These are phyloP conservation scores for Eulemur macaco DNA, from an alignment of 2,113 vertebrate species.

Conservation along the genomic window DNA sequence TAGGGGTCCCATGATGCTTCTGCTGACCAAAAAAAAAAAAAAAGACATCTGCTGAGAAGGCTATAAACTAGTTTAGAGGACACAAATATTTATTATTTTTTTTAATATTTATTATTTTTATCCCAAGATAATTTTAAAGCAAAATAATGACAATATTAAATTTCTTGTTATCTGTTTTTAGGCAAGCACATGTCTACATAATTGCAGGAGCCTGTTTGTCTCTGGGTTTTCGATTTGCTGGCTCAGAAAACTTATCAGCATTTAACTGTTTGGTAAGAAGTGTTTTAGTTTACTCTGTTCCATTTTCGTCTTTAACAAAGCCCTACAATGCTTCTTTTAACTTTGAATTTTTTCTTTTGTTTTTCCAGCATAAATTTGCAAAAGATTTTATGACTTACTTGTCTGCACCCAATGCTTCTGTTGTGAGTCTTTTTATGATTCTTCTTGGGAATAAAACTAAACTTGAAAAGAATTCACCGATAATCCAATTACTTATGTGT, in stretches of 20 bases:
- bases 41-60: background rate
- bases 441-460: constrained; percentile 42
- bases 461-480: constrained; percentile 38
- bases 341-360: constrained; percentile 49
- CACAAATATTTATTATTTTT: background rate
- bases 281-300: background rate
- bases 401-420: constrained; percentile 90
- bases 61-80: background rate
- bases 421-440: constrained; percentile 87
- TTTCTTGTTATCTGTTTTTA: constrained; percentile 75
- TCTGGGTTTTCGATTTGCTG: constrained; percentile 96
- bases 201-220: constrained; percentile 97
- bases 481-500: background rate
- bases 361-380: constrained; percentile 92
- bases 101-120: background rate
- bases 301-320: constrained; percentile 4
- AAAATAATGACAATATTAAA: background rate
- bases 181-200: constrained; percentile 98
- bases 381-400: constrained; percentile 95
- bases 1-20: background rate
- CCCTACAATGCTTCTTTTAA: constrained; percentile 43
- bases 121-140: constrained; percentile 6
- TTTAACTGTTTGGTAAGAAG: constrained; percentile 94
- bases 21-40: background rate
- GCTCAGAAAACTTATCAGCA: constrained; percentile 95